phyloP scores from a whole-genome alignment of 1,140 invertebrate genomes.

The Antheraea mylitta region DNA sequence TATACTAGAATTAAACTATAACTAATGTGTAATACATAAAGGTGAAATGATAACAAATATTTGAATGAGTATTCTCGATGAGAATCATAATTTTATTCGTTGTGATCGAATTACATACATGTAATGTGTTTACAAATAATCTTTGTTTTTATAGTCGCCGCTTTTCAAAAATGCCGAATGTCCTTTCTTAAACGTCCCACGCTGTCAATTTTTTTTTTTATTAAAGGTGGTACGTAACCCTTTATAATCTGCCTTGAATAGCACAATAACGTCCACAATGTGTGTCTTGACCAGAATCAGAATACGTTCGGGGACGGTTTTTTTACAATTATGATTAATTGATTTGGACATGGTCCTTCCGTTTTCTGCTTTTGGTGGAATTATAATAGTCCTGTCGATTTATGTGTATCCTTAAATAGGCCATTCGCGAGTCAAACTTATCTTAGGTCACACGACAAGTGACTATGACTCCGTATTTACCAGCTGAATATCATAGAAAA shows the following conservation, averaged over 20 bases:
- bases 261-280: conserved; percentile 58
- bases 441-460: too few species aligned
- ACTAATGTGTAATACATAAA: too few species aligned
- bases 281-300: conserved; percentile 68
- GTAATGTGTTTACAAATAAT: background rate
- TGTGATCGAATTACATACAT: background rate
- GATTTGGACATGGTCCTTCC: conserved; percentile 30
- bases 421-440: too few species aligned
- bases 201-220: conserved; percentile 61
- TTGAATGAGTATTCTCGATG: too few species aligned
- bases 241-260: conserved; percentile 49
- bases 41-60: too few species aligned
- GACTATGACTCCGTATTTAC: too few species aligned
- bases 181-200: conserved; percentile 44
- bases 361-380: conserved; percentile 6
- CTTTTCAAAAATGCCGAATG: conserved; percentile 18
- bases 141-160: background rate
- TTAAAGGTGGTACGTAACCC: conserved; percentile 59
- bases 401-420: background rate
- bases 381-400: background rate
- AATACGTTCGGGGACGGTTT: conserved; percentile 53
- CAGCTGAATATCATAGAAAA: too few species aligned
- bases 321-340: conserved; percentile 35
- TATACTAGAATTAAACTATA: too few species aligned
- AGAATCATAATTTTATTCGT: background rate